phyloP scores from a whole-genome alignment of 2,888 invertebrate genomes.

The Mechanitis messenoides region DNA sequence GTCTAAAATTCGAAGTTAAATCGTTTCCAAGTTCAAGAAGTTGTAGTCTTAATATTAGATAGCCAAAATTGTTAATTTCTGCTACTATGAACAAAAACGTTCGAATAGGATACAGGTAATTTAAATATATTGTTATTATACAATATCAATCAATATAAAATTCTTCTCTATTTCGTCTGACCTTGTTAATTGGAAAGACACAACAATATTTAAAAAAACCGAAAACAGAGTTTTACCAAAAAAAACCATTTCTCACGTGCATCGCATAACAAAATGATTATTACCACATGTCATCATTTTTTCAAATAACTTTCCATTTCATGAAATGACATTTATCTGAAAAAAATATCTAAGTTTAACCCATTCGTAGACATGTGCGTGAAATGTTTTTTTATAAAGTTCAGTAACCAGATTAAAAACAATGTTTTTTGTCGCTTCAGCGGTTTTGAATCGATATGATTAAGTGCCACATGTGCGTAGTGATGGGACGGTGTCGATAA shows the following conservation, averaged over 20 bases:
- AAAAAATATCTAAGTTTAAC: conserved; percentile 47
- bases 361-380: conserved; percentile 64
- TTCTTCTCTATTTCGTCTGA: too few relatives aligned
- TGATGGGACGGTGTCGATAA: conserved; percentile 35
- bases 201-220: conserved; percentile 12
- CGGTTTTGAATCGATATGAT: conserved; percentile 70
- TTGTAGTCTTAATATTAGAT: too few relatives aligned
- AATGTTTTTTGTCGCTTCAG: conserved; percentile 57
- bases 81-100: too few relatives aligned
- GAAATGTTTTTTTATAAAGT: conserved; percentile 52
- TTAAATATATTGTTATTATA: too few relatives aligned
- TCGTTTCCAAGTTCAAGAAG: too few relatives aligned
- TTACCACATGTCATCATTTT: conserved; percentile 68
- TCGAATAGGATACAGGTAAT: too few relatives aligned
- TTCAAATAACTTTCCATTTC: conserved; percentile 64
- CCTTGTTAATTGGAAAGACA: too few relatives aligned
- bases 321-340: conserved; percentile 63
- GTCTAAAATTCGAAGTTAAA: too few relatives aligned
- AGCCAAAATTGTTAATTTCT: too few relatives aligned
- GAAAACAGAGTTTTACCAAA: conserved; percentile 10
- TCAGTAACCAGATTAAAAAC: conserved; percentile 73
- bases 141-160: too few relatives aligned
- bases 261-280: conserved; percentile 56
- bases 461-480: conserved; percentile 68
- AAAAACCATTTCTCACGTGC: conserved; percentile 60